phyloP scores from a whole-genome alignment of 2,888 invertebrate genomes.

The Syrphus vitripennis region DNA sequence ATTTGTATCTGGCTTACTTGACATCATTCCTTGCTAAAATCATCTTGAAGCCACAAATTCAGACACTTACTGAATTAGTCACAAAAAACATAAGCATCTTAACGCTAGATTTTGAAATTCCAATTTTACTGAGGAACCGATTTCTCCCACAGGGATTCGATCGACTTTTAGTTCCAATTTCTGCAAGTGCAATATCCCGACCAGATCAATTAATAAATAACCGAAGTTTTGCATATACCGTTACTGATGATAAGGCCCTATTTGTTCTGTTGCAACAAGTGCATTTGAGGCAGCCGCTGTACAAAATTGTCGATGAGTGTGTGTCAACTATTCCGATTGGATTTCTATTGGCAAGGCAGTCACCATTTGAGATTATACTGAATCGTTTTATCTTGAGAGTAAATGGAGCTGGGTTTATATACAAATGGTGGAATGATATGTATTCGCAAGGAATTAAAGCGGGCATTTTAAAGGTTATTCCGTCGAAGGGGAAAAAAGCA shows the following conservation, averaged over 20 bases:
- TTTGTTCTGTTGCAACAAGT: conserved; percentile 73
- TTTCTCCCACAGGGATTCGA: conserved; percentile 72
- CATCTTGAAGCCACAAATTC: conserved; percentile 70
- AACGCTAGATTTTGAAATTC: conserved; percentile 72
- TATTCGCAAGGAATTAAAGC: conserved; percentile 70
- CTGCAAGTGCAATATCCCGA: conserved; percentile 33
- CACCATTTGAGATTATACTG: conserved; percentile 73
- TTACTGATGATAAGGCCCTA: conserved; percentile 72
- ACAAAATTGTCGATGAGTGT: conserved; percentile 72
- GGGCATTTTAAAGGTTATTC: conserved; percentile 55
- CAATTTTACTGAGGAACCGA: conserved; percentile 70
- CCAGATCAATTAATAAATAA: conserved; percentile 25
- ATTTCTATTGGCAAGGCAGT: conserved; percentile 73
- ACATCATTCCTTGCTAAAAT: conserved; percentile 75
- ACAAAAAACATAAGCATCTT: conserved; percentile 66
- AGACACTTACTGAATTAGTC: conserved; percentile 71
- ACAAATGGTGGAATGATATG: conserved; percentile 72
- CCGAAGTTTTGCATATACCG: conserved; percentile 64
- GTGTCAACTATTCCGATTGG: conserved; percentile 73
- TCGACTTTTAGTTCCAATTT: conserved; percentile 62
- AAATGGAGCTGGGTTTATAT: conserved; percentile 72
- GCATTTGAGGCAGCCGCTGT: conserved; percentile 70
- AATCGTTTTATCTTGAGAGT: conserved; percentile 73
- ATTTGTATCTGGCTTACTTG: conserved; percentile 74
- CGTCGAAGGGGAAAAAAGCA: conserved; percentile 16